A percentile compares a stretch with the other conserved stretches of the same genome.
phyloP scores from a whole-genome alignment of 2,888 invertebrate species.

The Drosophila acutilabella region DNA sequence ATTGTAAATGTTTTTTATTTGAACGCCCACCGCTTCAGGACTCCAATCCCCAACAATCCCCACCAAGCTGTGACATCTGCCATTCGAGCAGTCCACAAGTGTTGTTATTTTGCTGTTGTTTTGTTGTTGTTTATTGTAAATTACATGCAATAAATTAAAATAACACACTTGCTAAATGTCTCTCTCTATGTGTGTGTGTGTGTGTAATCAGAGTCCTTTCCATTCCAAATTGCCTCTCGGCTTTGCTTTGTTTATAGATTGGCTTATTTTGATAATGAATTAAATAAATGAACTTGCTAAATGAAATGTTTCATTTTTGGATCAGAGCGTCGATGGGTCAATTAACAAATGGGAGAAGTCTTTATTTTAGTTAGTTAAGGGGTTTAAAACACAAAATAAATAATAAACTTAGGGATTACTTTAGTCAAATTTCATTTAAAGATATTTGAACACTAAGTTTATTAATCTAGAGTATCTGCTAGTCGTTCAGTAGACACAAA shows the following conservation, averaged over 20 bases:
- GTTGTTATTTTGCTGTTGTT: conserved; percentile 36
- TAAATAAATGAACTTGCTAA: conserved; percentile 52
- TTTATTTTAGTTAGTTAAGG: neutral
- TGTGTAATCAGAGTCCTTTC: neutral
- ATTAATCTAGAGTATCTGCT: neutral
- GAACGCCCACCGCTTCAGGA: neutral
- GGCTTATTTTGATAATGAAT: conserved; percentile 59
- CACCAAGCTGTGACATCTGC: conserved; percentile 32
- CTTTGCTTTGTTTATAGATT: conserved; percentile 35
- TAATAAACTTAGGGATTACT: no score
- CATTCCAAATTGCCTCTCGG: neutral
- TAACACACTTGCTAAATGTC: conserved; percentile 76
- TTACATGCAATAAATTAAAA: conserved; percentile 73
- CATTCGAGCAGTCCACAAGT: conserved; percentile 23
- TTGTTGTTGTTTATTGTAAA: conserved; percentile 59
- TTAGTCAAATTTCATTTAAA: neutral
- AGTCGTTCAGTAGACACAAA: no score
- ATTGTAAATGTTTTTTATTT: conserved; percentile 64
- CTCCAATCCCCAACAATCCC: neutral
- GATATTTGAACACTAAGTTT: no score
- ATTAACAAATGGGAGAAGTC: conserved; percentile 5
- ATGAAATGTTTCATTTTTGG: conserved; percentile 22
- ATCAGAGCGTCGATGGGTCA: neutral
- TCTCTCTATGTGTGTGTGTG: conserved; percentile 35
- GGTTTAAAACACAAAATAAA: no score